These are phyloP conservation scores for Drosophila multiciliata DNA, from an alignment of 2,888 invertebrate genomes.

Conservation along the genomic window DNA sequence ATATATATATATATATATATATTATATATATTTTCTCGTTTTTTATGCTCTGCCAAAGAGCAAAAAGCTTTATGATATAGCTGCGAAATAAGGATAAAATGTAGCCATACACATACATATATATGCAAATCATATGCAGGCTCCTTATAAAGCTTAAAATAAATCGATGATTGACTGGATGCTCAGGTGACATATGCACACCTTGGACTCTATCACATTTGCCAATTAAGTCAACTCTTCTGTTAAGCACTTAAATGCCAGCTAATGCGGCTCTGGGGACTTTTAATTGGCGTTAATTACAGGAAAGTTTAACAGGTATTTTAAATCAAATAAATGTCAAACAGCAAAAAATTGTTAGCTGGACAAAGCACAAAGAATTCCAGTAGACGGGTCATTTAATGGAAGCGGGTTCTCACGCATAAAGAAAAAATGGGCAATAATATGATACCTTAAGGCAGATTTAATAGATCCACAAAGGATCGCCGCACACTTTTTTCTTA, in stretches of 20 bases:
- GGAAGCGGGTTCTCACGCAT: constrained; percentile 38
- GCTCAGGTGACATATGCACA: neutral
- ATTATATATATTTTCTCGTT: neutral
- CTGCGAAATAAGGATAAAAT: neutral
- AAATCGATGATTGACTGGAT: neutral
- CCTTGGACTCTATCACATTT: neutral
- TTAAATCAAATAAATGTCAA: constrained; percentile 73
- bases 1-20: constrained; percentile 2
- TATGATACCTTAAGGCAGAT: constrained; percentile 32
- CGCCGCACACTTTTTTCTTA: constrained; percentile 36
- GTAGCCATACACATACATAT: neutral
- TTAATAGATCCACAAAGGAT: constrained; percentile 21
- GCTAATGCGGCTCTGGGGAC: neutral
- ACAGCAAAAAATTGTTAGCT: constrained; percentile 32
- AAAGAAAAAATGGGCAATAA: constrained; percentile 19
- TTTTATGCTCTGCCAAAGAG: constrained; percentile 7
- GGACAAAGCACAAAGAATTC: neutral
- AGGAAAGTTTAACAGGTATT: constrained; percentile 58
- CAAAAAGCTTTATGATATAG: constrained; percentile 14
- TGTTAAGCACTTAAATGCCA: neutral
- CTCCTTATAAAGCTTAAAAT: neutral
- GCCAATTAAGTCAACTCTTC: neutral
- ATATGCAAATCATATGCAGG: neutral
- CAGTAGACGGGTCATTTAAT: constrained; percentile 1
- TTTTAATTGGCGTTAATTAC: constrained; percentile 31